phyloP scores from a whole-genome alignment of 2,113 vertebrate species.

The Anolis sagrei region DNA sequence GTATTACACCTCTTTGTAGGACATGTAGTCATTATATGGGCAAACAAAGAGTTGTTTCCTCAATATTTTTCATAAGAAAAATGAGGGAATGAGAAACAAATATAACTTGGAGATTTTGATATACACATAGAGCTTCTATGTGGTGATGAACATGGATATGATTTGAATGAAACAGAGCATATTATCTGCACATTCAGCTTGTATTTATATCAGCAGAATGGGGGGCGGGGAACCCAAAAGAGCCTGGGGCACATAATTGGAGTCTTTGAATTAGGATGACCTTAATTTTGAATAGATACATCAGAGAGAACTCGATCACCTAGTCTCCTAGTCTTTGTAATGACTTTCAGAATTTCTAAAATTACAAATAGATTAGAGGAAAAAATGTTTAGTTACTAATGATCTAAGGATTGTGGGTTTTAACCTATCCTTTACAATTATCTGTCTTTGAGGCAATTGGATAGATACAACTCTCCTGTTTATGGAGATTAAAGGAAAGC shows the following conservation, averaged over 20 bases:
- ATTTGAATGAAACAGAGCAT: neutral
- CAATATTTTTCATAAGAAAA: slow-evolving; percentile 34
- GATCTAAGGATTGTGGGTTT: neutral
- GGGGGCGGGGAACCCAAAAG: neutral
- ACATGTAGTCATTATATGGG: neutral
- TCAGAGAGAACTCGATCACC: neutral
- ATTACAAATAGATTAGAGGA: neutral
- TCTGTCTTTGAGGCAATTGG: slow-evolving; percentile 45
- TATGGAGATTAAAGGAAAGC: slow-evolving; percentile 43
- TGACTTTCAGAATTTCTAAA: neutral
- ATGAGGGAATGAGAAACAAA: neutral
- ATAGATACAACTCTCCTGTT: slow-evolving; percentile 39
- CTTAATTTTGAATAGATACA: neutral
- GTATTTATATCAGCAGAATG: neutral
- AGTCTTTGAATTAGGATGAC: neutral
- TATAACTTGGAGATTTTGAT: neutral
- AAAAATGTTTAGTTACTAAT: slow-evolving; percentile 8
- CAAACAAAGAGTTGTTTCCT: slow-evolving; percentile 48
- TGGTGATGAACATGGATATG: neutral
- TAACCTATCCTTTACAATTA: slow-evolving; percentile 38
- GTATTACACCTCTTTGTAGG: slow-evolving; percentile 33
- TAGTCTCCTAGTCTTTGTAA: neutral
- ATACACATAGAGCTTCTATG: neutral
- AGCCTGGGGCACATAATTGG: neutral
- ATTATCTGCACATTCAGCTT: neutral